Evolutionary conservation across 2,797 vertebrate genomes (phyloP), one percentile per base, ranked within the genome.

Genomic region (Myotis findleyi): DNA sequence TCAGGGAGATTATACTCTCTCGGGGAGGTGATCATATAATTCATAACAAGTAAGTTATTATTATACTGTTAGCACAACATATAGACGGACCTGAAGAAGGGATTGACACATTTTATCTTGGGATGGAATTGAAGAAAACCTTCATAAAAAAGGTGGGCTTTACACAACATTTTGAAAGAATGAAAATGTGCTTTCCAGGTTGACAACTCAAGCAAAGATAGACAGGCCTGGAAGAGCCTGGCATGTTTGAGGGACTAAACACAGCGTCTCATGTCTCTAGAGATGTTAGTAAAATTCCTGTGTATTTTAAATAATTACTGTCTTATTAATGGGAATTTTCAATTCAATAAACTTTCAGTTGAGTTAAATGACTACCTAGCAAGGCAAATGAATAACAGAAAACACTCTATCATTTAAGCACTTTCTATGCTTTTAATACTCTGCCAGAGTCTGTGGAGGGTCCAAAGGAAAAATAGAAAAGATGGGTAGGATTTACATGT

Each of bases 371-470:
- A 96, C 57, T 53, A n/a, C 13, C 33, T 79, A 79, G n/a, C 11
- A 69, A 82, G 79, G 80, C 18, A 55, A 82, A 89, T 69, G 25
- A 89, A 53, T 59, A 91, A 73, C 57, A 71, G 17, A 86, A 89
- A 87, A 55, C 36, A 64, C 73, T 73, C 33, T 47, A 59, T 47
- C 49, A 68, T 1, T 44, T 49, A 53, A 88, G 55, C 20, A 73
- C 25, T 81, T 94, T 64, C 23, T 66, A 18, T 9, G 69, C 21
- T 13, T 20, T 82, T 73, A 73, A 53, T n/a, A 23, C 25, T 84
- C 27, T 25, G 21, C 62, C 88, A 85, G 79, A 92, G 69, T 66
- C 80, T 51, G 38, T 68, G 49, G 38, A 82, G 49, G 30, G n/a
- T 18, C 80, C 53, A 33, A 44, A 81, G 75, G 77, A 72, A 91